These are phyloP conservation scores for Meleagris gallopavo DNA, from an alignment of 2,113 vertebrate genomes.

Conservation along the genomic window DNA sequence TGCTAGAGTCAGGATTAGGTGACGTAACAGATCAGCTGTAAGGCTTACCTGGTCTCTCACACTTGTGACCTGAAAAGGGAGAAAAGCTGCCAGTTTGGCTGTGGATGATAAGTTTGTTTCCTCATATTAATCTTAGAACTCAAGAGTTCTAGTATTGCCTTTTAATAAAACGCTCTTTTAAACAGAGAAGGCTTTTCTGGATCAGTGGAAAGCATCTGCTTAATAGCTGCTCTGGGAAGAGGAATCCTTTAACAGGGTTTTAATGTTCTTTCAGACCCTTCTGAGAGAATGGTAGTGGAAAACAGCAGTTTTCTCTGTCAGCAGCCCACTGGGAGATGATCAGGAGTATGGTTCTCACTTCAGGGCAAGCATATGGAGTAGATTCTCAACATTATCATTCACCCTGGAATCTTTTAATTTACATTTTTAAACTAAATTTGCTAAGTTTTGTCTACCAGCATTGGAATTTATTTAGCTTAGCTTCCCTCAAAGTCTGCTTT, in stretches of 20 bases:
- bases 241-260: not conserved
- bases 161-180: not conserved
- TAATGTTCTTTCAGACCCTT: not conserved
- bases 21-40: slow-evolving; percentile 1
- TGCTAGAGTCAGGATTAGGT: slow-evolving; percentile 8
- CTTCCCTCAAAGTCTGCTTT: not conserved
- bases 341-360: not conserved
- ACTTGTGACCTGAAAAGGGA: not conserved
- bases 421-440: not conserved
- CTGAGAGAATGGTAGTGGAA: not conserved
- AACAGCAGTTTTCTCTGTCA: not conserved
- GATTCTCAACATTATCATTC: not conserved
- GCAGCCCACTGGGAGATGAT: not conserved
- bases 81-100: not conserved
- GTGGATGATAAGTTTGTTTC: not conserved
- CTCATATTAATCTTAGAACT: not conserved
- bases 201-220: not conserved
- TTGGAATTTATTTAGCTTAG: not conserved
- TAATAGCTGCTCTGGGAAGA: not conserved
- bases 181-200: not conserved
- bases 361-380: not conserved
- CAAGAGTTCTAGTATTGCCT: not conserved
- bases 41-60: slow-evolving; percentile 33
- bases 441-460: not conserved
- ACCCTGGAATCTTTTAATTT: not conserved